These are phyloP conservation scores for Carterocephalus palaemon DNA, from an alignment of 2,888 invertebrate genomes.

Conservation along the genomic window DNA sequence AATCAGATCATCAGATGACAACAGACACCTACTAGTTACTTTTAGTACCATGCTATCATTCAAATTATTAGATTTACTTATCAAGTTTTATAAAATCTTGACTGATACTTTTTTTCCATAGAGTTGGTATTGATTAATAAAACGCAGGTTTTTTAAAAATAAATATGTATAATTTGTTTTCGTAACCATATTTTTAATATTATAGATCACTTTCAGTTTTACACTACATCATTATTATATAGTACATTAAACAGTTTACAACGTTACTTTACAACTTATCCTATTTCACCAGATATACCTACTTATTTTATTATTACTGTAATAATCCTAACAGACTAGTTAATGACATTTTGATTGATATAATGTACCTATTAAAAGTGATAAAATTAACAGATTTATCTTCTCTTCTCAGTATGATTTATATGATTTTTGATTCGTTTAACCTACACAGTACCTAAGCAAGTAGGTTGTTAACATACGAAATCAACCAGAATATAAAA, in stretches of 20 bases:
- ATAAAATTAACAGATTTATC: constrained; percentile 7
- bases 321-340: constrained; percentile 19
- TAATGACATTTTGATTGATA: constrained; percentile 16
- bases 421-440: no score
- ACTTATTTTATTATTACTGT: constrained; percentile 2
- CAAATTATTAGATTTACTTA: no score
- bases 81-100: no score
- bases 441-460: no score
- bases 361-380: no score
- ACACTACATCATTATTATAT: constrained; percentile 6
- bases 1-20: no score
- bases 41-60: no score
- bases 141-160: constrained; percentile 19
- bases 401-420: no score
- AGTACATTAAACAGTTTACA: constrained; percentile 5
- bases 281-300: constrained; percentile 1
- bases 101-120: no score
- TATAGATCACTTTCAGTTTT: constrained; percentile 24
- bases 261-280: constrained; percentile 12
- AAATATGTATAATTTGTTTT: constrained; percentile 20
- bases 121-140: not conserved
- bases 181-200: constrained; percentile 23
- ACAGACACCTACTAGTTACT: no score
- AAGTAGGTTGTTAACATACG: no score
- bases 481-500: no score